Conservation (phyloP, 2,797 vertebrate genomes). For the Enteromius argenteus region DNA sequence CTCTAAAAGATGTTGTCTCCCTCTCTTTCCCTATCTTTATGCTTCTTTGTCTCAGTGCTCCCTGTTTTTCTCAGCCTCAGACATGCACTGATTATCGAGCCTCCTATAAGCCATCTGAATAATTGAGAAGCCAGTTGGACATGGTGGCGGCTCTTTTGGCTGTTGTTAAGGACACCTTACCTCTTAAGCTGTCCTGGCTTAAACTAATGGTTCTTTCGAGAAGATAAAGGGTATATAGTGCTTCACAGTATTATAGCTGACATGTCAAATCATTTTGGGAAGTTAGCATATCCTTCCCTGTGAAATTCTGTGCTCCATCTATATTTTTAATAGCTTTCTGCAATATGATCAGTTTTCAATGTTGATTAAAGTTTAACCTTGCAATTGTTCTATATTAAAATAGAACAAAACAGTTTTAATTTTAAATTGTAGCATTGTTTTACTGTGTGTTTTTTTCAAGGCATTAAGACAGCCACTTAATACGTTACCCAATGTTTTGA, state of each 20-base stretch:
- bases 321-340: not conserved
- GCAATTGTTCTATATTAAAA: not conserved
- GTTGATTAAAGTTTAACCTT: not conserved
- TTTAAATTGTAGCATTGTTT: not conserved
- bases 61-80: slow-evolving; percentile 58
- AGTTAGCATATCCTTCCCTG: not conserved
- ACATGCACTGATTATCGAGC: slow-evolving; percentile 75
- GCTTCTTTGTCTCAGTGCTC: slow-evolving; percentile 22
- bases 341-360: not conserved
- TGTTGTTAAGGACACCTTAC: slow-evolving; percentile 23
- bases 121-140: slow-evolving; percentile 79
- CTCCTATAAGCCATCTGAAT: slow-evolving; percentile 79
- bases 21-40: slow-evolving; percentile 17
- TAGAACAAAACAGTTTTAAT: not conserved
- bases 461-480: not conserved
- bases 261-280: not conserved
- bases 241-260: not conserved
- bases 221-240: not conserved
- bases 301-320: not conserved
- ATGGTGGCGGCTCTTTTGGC: slow-evolving; percentile 68
- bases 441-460: not conserved
- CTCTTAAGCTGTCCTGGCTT: slow-evolving; percentile 1
- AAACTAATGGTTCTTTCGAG: not conserved
- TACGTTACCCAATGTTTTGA: not conserved
- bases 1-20: slow-evolving; percentile 35